Evolutionary conservation across 2,888 invertebrate genomes (phyloP), one percentile per base, ranked within the genome.

Genomic region (Eilema griseolum): DNA sequence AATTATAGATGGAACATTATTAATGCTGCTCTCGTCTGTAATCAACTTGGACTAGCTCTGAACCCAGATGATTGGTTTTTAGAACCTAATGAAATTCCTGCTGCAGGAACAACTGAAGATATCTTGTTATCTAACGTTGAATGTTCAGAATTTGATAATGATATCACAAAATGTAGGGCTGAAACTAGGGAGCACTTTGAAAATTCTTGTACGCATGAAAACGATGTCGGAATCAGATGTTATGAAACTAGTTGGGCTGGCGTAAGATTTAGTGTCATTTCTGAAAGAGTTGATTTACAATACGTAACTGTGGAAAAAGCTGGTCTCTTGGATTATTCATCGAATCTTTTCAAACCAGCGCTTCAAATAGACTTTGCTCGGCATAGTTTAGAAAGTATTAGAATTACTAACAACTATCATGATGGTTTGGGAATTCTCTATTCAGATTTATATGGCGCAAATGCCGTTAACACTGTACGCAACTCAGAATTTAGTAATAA

Each of bases 161-260:
- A 99, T 89, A 96, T 99, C 4, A 98, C 98, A 0, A 96, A 97
- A 88, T 99, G 99, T 88, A 96, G 97, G 93, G 96, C 98, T 8
- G 99, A 99, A 90, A 96, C 95, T 4, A 89, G 93, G 11, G 96
- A 96, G 0, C 97, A 98, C 77, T 98, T 99, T 88, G 98, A 99
- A 91, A 97, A 98, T 90, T 98, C 98, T 1, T 99, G 99, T 86
- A 96, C 96, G 0, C 98, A 98, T 84, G 97, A 98, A 37, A 97
- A 97, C 86, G 98, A 98, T 86, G 98, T 99, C 16, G 98, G 98
- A 0, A 96, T 99, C 56, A 96, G 98, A 77, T 99, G 99, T 86
- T 98, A 98, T 79, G 98, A 98, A 83, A 98, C 98, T 0, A 98
- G 98, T 52, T 99, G 99, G 99, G 98, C 99, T 0, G 99, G 99